Base-by-base conservation (phyloP, 2,888 invertebrate species). In the Thysanoteuthis rhombus region DNA sequence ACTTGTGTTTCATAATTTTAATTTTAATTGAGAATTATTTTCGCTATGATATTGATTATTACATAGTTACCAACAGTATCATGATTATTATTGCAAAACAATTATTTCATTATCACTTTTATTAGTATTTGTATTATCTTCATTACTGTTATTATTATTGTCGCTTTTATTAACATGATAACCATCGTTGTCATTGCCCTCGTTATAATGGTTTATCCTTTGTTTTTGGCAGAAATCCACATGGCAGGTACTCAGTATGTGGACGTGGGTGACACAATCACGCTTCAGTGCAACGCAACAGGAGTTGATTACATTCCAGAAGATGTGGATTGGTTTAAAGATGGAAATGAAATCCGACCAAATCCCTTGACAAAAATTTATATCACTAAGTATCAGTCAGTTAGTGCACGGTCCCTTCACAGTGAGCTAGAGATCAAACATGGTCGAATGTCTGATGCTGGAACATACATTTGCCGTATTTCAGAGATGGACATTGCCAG, bases 251-350 rank as follows among this genome's bases (percentile, higher is more conserved):
- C 95, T 38, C 95, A 95, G 47, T 96, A 95, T 93, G 96, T 96
- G 92, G 96, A 96, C 93, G 94, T 95, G n/a, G 96, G 96, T 0
- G 95, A 96, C 36, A 93, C 94, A 36, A 95, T 96, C 28, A 94
- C 94, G 42, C 94, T 96, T 89, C 94, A 95, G 92, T 96, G 96
- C 94, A 96, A 96, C 94, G 96, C 96, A 36, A 96, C 96, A 8
- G 96, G 96, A 12, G 96, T 96, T 47, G 96, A 96, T 38, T 95
- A 95, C 89, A 95, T 96, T 10, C 96, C 96, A 16, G 96, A 96
- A 47, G 96, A 96, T 94, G 95, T 96, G 91, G 96, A 96, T 94
- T 96, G 96, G 96, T 96, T 96, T 94, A 96, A 95, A 93, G 95
- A 96, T 93, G 96, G 96, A n/a, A 94, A 95, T 94, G 95, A 95